Evolutionary conservation across 2,888 invertebrate genomes (phyloP).

Genomic region (Cylloceria caligata): DNA sequence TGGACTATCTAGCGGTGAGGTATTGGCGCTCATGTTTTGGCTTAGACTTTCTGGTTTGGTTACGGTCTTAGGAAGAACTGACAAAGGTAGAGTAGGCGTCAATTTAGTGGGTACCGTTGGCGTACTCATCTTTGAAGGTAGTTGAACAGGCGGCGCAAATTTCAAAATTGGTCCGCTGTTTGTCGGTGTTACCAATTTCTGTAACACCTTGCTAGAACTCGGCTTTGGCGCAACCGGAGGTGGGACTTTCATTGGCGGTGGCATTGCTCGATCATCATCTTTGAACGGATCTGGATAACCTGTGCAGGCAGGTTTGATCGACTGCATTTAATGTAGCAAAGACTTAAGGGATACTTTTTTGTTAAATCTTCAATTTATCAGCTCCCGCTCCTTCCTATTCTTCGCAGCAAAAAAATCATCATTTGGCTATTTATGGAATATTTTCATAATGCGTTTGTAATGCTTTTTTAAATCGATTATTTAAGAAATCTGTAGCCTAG

Average conservation of each 20-base stretch:
- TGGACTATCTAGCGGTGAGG: slow-evolving; percentile 83
- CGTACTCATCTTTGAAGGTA: slow-evolving; percentile 75
- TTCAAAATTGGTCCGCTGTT: slow-evolving; percentile 80
- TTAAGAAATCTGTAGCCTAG: no score
- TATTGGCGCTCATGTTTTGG: slow-evolving; percentile 82
- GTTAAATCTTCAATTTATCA: no score
- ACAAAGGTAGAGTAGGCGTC: slow-evolving; percentile 72
- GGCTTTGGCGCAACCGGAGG: slow-evolving; percentile 82
- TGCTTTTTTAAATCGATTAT: no score
- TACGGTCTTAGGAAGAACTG: slow-evolving; percentile 79
- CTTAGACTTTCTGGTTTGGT: slow-evolving; percentile 82
- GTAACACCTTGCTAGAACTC: slow-evolving; percentile 75
- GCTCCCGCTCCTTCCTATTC: no score
- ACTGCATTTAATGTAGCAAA: slow-evolving; percentile 86
- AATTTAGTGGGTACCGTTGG: slow-evolving; percentile 72
- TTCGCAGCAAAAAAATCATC: no score
- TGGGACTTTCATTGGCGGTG: slow-evolving; percentile 81
- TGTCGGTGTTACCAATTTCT: slow-evolving; percentile 78
- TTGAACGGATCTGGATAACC: slow-evolving; percentile 90
- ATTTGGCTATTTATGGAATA: no score
- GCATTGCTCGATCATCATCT: slow-evolving; percentile 85
- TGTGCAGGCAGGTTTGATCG: slow-evolving; percentile 59
- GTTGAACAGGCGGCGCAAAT: slow-evolving; percentile 73
- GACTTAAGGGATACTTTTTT: neutral
- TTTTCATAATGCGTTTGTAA: no score